phyloP scores from a whole-genome alignment of 2,113 vertebrate species.

The Cynocephalus volans region DNA sequence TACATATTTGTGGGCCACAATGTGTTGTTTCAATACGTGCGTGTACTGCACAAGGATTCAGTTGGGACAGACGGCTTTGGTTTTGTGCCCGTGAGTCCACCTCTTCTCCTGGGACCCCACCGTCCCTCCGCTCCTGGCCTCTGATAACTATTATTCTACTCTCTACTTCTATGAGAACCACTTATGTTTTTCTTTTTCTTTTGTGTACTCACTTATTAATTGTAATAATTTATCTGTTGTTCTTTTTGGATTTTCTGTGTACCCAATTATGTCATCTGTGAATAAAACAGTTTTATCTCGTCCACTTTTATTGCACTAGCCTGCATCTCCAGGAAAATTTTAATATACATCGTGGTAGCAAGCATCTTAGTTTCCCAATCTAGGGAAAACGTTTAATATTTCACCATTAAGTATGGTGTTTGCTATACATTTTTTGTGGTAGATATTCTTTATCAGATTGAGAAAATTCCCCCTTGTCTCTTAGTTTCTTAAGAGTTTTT shows the following conservation, averaged over 20 bases:
- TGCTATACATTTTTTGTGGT: background rate
- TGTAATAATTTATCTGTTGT: background rate
- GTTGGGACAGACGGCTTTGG: no score
- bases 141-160: no score
- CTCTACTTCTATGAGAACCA: no score
- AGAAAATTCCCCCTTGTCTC: background rate
- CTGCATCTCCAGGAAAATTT: background rate
- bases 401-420: background rate
- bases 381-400: background rate
- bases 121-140: no score
- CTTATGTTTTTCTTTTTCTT: no score
- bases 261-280: background rate
- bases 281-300: slow-evolving; percentile 20
- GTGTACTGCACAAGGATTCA: no score
- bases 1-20: no score
- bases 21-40: no score
- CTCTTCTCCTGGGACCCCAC: no score
- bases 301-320: background rate
- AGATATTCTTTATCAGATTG: background rate
- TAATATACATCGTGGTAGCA: background rate
- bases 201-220: background rate
- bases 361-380: background rate
- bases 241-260: background rate
- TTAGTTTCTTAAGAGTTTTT: background rate
- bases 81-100: no score